Percentiles rank a stretch among this genome's conserved stretches.
phyloP scores from a whole-genome alignment of 2,888 invertebrate genomes.

The Tachina lurida region DNA sequence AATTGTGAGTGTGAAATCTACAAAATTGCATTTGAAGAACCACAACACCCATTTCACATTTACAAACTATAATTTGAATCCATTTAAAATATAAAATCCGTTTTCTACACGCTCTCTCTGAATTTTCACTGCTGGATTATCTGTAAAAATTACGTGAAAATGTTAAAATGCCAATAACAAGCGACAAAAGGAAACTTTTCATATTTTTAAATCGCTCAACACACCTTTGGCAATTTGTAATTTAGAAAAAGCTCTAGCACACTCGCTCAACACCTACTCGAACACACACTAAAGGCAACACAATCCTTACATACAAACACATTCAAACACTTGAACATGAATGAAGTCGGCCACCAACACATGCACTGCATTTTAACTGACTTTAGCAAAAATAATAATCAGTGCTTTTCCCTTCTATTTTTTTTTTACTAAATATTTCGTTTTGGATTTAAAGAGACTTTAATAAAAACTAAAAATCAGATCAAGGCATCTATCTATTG shows the following conservation, averaged over 20 bases:
- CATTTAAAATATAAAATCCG: slow-evolving; percentile 59
- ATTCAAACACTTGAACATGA: not conserved
- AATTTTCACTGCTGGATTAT: slow-evolving; percentile 60
- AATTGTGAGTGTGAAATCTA: not conserved
- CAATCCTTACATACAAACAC: slow-evolving; percentile 11
- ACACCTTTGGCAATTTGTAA: slow-evolving; percentile 66
- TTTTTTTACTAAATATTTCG: not conserved
- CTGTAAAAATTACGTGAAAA: slow-evolving; percentile 68
- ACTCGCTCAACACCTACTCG: not conserved
- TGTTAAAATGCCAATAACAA: slow-evolving; percentile 61
- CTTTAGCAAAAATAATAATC: slow-evolving; percentile 62
- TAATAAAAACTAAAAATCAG: slow-evolving; percentile 49
- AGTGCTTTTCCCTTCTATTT: slow-evolving; percentile 39
- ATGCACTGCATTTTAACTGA: slow-evolving; percentile 36
- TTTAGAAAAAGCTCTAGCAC: slow-evolving; percentile 41
- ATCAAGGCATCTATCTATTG: slow-evolving; percentile 16
- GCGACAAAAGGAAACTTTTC: slow-evolving; percentile 43
- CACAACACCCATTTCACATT: slow-evolving; percentile 21
- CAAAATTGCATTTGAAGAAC: not conserved
- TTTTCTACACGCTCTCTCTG: slow-evolving; percentile 57
- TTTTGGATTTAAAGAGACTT: slow-evolving; percentile 39
- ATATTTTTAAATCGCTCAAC: slow-evolving; percentile 57
- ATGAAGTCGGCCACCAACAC: not conserved
- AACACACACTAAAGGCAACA: slow-evolving; percentile 6
- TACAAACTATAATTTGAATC: slow-evolving; percentile 56